Conservation (phyloP, 2,113 vertebrate species). For the Cyanoramphus novaezelandiae region DNA sequence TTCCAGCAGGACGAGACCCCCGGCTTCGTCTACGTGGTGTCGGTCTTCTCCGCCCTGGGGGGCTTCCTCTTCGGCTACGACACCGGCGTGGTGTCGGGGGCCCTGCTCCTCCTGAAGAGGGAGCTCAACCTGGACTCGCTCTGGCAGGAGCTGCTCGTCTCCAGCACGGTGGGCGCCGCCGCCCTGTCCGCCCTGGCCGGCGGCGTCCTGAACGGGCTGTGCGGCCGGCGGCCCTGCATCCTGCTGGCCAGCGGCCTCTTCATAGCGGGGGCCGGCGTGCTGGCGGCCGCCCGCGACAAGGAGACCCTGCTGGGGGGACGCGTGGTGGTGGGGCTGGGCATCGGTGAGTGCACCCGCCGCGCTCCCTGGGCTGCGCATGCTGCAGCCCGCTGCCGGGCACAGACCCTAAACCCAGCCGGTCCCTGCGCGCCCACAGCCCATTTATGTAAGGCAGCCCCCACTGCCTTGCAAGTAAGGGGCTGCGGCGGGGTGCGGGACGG, state of each 20-base stretch:
- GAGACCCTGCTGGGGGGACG: slow-evolving; percentile 87
- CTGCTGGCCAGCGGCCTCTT: slow-evolving; percentile 88
- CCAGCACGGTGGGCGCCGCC: slow-evolving; percentile 90
- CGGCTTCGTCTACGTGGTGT: slow-evolving; percentile 80
- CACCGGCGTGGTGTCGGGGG: slow-evolving; percentile 95
- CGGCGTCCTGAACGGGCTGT: slow-evolving; percentile 82
- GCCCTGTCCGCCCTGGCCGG: slow-evolving; percentile 87
- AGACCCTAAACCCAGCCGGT: not conserved
- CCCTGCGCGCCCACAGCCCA: not conserved
- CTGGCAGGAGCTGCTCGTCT: slow-evolving; percentile 97
- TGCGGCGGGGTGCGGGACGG: not conserved
- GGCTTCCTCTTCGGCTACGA: slow-evolving; percentile 97
- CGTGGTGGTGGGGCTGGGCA: slow-evolving; percentile 88
- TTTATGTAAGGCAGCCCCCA: not conserved
- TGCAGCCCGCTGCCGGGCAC: not conserved
- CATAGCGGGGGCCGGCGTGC: slow-evolving; percentile 79
- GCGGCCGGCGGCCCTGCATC: slow-evolving; percentile 87
- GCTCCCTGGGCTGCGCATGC: not conserved
- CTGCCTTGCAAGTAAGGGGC: not conserved
- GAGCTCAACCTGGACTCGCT: slow-evolving; percentile 87
- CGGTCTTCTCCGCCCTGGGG: slow-evolving; percentile 89
- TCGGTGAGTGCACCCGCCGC: slow-evolving; percentile 82
- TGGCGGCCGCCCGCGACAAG: slow-evolving; percentile 81
- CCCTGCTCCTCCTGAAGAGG: slow-evolving; percentile 91
- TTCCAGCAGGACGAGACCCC: slow-evolving; percentile 89